These are phyloP conservation scores for Heptranchias perlo DNA, from an alignment of 2,113 vertebrate genomes.

Conservation along the genomic window DNA sequence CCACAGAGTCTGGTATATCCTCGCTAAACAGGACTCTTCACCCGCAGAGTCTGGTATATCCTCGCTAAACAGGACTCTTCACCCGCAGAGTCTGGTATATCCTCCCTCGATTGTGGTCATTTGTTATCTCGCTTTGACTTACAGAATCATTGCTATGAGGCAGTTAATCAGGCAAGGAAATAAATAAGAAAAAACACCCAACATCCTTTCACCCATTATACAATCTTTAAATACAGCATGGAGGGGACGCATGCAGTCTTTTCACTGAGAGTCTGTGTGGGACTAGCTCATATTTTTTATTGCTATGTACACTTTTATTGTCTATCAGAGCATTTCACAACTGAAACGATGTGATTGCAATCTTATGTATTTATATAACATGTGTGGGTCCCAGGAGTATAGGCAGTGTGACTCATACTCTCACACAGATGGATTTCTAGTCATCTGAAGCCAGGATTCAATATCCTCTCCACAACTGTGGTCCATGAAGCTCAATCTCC, in stretches of 20 bases:
- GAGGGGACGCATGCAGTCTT: neutral
- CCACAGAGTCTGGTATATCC: no score
- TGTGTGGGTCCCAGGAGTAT: neutral
- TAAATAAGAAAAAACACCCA: neutral
- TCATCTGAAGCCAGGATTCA: neutral
- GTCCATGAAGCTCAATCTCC: neutral
- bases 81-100: no score
- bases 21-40: no score
- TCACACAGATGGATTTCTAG: neutral
- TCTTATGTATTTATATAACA: neutral
- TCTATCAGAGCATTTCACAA: neutral
- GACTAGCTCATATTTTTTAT: neutral
- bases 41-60: neutral
- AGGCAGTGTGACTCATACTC: neutral
- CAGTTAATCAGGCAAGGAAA: neutral
- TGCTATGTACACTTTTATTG: neutral
- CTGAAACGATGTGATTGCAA: neutral
- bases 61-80: no score
- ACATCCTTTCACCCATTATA: neutral
- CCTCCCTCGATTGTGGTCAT: no score
- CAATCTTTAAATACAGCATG: no score
- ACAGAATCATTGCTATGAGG: neutral
- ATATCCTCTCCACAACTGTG: neutral
- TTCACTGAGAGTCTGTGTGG: neutral
- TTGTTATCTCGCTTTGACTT: no score